A percentile compares a stretch with the other conserved stretches of the same genome.
These are phyloP conservation scores for Ptilorrhoa leucosticta DNA, from an alignment of 2,113 vertebrate species.

Conservation along the genomic window DNA sequence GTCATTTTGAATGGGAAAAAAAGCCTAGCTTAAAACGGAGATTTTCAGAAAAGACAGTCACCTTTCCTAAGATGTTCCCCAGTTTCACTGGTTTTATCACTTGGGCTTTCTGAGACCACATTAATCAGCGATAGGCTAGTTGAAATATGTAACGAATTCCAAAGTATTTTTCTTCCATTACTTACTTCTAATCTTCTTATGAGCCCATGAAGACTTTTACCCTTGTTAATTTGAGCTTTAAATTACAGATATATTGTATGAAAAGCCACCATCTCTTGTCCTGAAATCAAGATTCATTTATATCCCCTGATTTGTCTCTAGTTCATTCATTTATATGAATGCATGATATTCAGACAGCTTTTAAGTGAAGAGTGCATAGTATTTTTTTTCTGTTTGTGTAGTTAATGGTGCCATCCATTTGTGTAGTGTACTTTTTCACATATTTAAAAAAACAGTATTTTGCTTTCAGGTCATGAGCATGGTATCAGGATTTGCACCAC, in stretches of 20 bases:
- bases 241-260: neutral
- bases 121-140: neutral
- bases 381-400: neutral
- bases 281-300: neutral
- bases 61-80: neutral
- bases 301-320: neutral
- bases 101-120: neutral
- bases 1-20: neutral
- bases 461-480: slow-evolving; percentile 88
- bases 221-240: neutral
- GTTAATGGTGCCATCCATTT: neutral
- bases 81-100: neutral
- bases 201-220: neutral
- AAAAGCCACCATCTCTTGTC: neutral
- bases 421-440: neutral
- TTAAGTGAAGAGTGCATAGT: neutral
- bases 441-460: neutral
- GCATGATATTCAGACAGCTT: neutral
- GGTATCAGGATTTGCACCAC: slow-evolving; percentile 92
- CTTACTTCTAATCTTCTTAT: neutral
- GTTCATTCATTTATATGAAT: neutral
- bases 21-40: neutral
- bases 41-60: neutral
- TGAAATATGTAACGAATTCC: neutral
- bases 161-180: neutral